Percentiles rank a stretch among this genome's conserved stretches.
phyloP scores from a whole-genome alignment of 2,113 vertebrate species.

The Melanostigma gelatinosum region DNA sequence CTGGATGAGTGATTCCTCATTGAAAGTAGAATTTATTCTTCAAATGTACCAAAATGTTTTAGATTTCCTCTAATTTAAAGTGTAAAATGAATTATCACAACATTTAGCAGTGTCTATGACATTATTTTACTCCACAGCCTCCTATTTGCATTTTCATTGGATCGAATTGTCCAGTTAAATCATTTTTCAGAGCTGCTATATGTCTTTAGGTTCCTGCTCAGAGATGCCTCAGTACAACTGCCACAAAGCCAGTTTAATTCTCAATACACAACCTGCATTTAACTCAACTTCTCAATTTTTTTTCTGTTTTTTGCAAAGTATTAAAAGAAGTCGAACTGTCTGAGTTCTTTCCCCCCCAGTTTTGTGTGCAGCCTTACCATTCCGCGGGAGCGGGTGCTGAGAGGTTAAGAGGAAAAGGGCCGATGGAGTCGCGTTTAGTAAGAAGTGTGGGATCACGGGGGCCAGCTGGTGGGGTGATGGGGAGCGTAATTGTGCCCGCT shows the following conservation, averaged over 20 bases:
- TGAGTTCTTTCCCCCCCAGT: slow-evolving; percentile 59
- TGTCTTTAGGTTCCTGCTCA: not conserved
- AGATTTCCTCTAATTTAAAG: slow-evolving; percentile 36
- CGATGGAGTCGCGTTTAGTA: slow-evolving; percentile 79
- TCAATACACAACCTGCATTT: slow-evolving; percentile 57
- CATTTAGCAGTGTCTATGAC: slow-evolving; percentile 11
- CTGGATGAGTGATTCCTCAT: slow-evolving; percentile 1
- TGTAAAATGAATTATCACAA: slow-evolving; percentile 42
- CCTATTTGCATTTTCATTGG: slow-evolving; percentile 16
- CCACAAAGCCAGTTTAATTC: slow-evolving; percentile 50
- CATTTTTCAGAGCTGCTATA: not conserved
- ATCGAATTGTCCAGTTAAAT: slow-evolving; percentile 16
- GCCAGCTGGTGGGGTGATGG: slow-evolving; percentile 84
- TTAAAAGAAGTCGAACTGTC: slow-evolving; percentile 63
- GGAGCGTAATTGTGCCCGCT: slow-evolving; percentile 84
- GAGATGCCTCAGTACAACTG: slow-evolving; percentile 24
- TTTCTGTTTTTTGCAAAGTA: slow-evolving; percentile 30
- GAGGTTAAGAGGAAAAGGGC: slow-evolving; percentile 82
- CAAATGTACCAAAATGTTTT: slow-evolving; percentile 16
- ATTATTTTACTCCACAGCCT: slow-evolving; percentile 23
- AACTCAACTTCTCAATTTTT: slow-evolving; percentile 58
- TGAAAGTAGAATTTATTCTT: slow-evolving; percentile 24
- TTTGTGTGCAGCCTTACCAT: slow-evolving; percentile 71
- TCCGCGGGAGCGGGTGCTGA: slow-evolving; percentile 77
- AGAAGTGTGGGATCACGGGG: slow-evolving; percentile 81